A percentile compares a stretch with the other conserved stretches of the same genome.
Conservation (phyloP, 2,113 vertebrate species). For the Alexandromys fortis region DNA sequence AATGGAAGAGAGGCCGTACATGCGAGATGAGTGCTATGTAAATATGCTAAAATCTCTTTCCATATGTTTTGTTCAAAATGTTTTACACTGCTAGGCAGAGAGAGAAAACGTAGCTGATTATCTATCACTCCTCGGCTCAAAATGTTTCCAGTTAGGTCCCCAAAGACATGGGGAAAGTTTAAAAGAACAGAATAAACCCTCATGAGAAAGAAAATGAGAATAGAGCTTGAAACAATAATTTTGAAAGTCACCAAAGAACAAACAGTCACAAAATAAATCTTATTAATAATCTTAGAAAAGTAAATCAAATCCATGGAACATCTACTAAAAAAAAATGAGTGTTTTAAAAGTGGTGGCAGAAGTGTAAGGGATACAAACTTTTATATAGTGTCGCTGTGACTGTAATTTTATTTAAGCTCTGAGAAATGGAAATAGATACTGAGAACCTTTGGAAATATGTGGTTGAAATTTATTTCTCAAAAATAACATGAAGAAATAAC, state of each 20-base stretch:
- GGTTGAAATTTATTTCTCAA: slow-evolving; percentile 6
- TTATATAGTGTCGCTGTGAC: not conserved
- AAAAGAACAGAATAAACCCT: not conserved
- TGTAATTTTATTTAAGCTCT: not conserved
- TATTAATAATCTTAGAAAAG: not conserved
- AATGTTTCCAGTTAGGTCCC: slow-evolving; percentile 24
- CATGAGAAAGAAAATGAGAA: slow-evolving; percentile 24
- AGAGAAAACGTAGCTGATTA: slow-evolving; percentile 68
- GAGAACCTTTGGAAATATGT: not conserved
- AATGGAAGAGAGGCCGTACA: slow-evolving; percentile 82
- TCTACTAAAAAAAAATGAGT: slow-evolving; percentile 6
- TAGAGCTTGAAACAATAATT: not conserved
- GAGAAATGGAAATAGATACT: not conserved
- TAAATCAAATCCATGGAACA: not conserved
- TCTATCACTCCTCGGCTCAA: not conserved
- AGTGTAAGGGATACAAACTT: not conserved
- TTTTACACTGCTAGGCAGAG: slow-evolving; percentile 66
- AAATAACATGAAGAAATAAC: slow-evolving; percentile 16
- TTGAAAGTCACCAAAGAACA: not conserved
- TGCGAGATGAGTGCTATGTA: slow-evolving; percentile 79
- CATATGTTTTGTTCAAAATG: slow-evolving; percentile 79
- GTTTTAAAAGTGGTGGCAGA: not conserved
- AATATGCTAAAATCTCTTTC: slow-evolving; percentile 74
- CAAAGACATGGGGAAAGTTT: not conserved
- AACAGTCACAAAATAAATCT: slow-evolving; percentile 10